phyloP scores from a whole-genome alignment of 2,113 vertebrate genomes.

The Tenrec ecaudatus region DNA sequence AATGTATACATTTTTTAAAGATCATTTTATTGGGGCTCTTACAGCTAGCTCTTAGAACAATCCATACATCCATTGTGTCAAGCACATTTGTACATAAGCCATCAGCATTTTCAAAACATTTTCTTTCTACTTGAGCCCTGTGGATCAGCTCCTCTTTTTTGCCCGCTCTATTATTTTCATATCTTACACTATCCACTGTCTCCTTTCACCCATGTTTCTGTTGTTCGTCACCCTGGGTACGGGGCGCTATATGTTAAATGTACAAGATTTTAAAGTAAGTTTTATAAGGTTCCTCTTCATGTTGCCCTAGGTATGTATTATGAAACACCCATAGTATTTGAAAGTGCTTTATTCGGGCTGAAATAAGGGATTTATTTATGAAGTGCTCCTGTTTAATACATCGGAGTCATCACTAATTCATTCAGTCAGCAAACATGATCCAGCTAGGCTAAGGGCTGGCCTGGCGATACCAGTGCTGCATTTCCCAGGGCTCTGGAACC shows the following conservation, averaged over 20 bases:
- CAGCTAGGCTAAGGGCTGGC: neutral
- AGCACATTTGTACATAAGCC: too few relatives aligned
- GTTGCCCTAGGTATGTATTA: neutral
- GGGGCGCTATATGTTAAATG: neutral
- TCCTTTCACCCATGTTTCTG: too few relatives aligned
- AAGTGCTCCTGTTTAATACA: neutral
- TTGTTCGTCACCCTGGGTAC: too few relatives aligned
- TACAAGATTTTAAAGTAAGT: conserved; percentile 4
- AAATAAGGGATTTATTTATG: neutral
- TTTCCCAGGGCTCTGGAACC: neutral
- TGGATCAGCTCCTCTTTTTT: too few relatives aligned
- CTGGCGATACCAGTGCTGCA: neutral
- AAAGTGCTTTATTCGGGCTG: neutral
- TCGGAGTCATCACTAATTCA: neutral
- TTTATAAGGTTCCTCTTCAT: neutral
- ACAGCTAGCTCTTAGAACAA: too few relatives aligned
- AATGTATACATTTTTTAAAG: neutral
- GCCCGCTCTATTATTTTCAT: too few relatives aligned
- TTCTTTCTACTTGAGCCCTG: too few relatives aligned
- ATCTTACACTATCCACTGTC: too few relatives aligned
- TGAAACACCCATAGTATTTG: neutral
- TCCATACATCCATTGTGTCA: too few relatives aligned
- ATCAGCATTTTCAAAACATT: too few relatives aligned
- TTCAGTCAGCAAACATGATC: neutral
- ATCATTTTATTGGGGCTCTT: too few relatives aligned